Percentiles rank a stretch among this genome's conserved stretches.
phyloP scores from a whole-genome alignment of 2,113 vertebrate genomes.

The Chionis minor region DNA sequence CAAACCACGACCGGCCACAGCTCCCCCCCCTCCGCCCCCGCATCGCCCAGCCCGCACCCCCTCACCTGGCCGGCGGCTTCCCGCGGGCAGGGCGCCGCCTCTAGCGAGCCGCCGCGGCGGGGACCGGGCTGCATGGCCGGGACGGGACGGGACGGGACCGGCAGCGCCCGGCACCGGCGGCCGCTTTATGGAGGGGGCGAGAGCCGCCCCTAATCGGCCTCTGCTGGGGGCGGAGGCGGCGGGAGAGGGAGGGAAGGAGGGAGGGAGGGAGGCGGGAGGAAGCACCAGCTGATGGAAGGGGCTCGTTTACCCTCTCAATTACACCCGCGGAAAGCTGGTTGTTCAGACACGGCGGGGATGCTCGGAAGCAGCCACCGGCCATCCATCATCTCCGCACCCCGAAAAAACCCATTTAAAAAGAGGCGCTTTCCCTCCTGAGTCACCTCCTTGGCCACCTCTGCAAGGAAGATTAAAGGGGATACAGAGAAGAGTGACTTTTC shows the following conservation, averaged over 20 bases:
- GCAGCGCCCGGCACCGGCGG: neutral
- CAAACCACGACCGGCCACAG: no score
- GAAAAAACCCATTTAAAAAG: fast-evolving
- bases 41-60: neutral
- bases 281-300: neutral
- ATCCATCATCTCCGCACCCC: fast-evolving
- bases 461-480: neutral
- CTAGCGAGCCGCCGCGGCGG: constrained; percentile 81
- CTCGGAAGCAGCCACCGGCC: fast-evolving
- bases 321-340: fast-evolving
- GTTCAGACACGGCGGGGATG: fast-evolving
- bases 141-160: neutral
- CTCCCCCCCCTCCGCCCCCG: neutral
- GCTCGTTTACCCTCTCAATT: fast-evolving
- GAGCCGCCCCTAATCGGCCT: neutral
- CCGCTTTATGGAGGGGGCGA: neutral
- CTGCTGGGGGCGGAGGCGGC: neutral
- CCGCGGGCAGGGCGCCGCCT: constrained; percentile 57
- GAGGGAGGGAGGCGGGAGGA: no score
- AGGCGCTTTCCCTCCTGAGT: neutral
- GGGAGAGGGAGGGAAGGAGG: neutral
- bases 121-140: constrained; percentile 48
- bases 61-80: constrained; percentile 73
- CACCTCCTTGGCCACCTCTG: neutral
- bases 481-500: neutral